Conservation (phyloP, 1,140 invertebrate species). For the Neodiprion virginianus region DNA sequence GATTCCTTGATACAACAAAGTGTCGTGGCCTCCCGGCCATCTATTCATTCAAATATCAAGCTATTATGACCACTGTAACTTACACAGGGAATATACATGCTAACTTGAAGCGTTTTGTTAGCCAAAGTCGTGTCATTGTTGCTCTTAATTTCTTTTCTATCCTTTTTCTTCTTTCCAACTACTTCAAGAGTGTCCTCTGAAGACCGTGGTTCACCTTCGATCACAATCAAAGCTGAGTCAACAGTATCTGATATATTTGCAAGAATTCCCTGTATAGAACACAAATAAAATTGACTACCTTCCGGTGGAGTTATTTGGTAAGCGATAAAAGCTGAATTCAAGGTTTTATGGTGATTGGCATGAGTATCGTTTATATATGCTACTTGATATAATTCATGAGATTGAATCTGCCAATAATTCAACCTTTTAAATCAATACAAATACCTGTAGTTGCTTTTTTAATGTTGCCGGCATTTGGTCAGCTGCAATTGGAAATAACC, state of each 20-base stretch:
- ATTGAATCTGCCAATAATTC: background rate
- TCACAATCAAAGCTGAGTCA: slow-evolving; percentile 66
- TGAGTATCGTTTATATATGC: no score
- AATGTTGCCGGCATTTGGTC: slow-evolving; percentile 66
- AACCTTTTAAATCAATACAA: background rate
- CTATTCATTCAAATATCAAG: no score
- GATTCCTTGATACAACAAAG: no score
- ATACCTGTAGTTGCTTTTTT: slow-evolving; percentile 72
- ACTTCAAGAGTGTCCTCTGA: slow-evolving; percentile 63
- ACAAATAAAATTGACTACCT: slow-evolving; percentile 10
- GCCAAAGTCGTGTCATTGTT: slow-evolving; percentile 54
- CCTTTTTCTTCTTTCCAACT: slow-evolving; percentile 65
- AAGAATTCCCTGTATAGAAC: slow-evolving; percentile 46
- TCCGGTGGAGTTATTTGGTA: no score
- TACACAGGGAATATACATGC: slow-evolving; percentile 72
- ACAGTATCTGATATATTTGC: slow-evolving; percentile 50
- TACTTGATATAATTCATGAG: background rate
- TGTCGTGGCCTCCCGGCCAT: no score
- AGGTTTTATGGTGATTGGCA: no score
- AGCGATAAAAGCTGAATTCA: no score
- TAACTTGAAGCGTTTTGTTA: slow-evolving; percentile 57
- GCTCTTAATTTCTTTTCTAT: slow-evolving; percentile 53
- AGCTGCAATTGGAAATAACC: slow-evolving; percentile 67
- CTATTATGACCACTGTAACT: slow-evolving; percentile 46
- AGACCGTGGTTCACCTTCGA: slow-evolving; percentile 68